Percentiles rank a stretch among this genome's conserved stretches.
These are phyloP conservation scores for Drosophila flavopinicola DNA, from an alignment of 2,888 invertebrate species.

Conservation along the genomic window DNA sequence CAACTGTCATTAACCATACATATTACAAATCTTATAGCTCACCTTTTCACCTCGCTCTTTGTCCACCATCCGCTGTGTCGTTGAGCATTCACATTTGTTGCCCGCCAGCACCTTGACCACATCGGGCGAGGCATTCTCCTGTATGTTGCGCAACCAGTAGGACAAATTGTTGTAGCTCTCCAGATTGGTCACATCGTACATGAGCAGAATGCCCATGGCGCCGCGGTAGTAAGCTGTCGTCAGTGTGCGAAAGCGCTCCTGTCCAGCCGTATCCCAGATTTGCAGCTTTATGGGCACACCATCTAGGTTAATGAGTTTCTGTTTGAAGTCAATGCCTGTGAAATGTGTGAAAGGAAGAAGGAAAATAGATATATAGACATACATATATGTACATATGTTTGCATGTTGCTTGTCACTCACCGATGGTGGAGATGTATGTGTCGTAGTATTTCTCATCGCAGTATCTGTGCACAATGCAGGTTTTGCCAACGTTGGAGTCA, in stretches of 20 bases:
- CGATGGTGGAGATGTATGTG: slow-evolving; percentile 95
- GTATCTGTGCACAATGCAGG: slow-evolving; percentile 94
- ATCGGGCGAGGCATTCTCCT: slow-evolving; percentile 95
- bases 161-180: slow-evolving; percentile 96
- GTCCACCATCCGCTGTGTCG: slow-evolving; percentile 90
- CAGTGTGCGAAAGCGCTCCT: slow-evolving; percentile 87
- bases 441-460: slow-evolving; percentile 96
- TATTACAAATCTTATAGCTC: slow-evolving; percentile 37
- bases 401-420: slow-evolving; percentile 85
- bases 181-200: slow-evolving; percentile 95
- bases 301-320: slow-evolving; percentile 94
- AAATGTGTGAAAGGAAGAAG: slow-evolving; percentile 44
- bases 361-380: slow-evolving; percentile 8
- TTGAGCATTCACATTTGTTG: slow-evolving; percentile 92
- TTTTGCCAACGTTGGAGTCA: slow-evolving; percentile 95
- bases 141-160: slow-evolving; percentile 95
- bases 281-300: slow-evolving; percentile 91
- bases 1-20: not conserved
- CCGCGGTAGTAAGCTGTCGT: slow-evolving; percentile 95
- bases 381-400: not conserved
- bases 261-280: slow-evolving; percentile 93
- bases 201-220: slow-evolving; percentile 95
- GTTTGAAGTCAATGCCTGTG: slow-evolving; percentile 96
- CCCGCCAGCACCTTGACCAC: slow-evolving; percentile 94
- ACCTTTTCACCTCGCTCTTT: slow-evolving; percentile 93